phyloP scores from a whole-genome alignment of 2,797 vertebrate genomes.

The Huso huso region DNA sequence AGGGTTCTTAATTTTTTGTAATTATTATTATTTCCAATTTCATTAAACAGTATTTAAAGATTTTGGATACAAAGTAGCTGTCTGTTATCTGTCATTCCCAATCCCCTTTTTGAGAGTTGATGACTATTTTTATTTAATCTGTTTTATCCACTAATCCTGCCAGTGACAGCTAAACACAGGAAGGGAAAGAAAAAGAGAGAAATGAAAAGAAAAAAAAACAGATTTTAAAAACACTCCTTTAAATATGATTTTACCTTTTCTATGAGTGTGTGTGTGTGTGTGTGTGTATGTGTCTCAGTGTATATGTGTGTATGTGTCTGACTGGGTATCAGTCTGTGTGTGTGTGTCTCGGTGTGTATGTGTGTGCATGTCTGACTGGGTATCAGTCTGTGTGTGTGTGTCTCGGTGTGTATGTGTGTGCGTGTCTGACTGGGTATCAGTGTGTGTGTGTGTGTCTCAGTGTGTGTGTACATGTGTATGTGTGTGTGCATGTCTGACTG shows the following conservation, averaged over 20 bases:
- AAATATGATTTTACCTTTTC: background rate
- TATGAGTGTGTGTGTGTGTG: background rate
- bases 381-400: background rate
- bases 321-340: too few relatives aligned
- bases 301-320: too few relatives aligned
- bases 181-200: background rate
- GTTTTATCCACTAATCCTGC: background rate
- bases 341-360: too few relatives aligned
- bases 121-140: constrained; percentile 4
- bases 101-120: constrained; percentile 4
- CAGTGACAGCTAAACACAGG: background rate
- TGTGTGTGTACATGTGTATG: background rate
- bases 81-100: constrained; percentile 12
- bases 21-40: background rate
- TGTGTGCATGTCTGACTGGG: too few relatives aligned
- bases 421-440: too few relatives aligned
- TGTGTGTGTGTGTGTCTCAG: too few relatives aligned
- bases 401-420: background rate
- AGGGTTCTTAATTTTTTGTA: too few relatives aligned
- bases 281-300: too few relatives aligned
- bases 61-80: constrained; percentile 12
- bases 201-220: background rate
- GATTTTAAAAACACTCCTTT: constrained; percentile 7
- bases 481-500: background rate
- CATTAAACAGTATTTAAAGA: constrained; percentile 19